A percentile compares a stretch with the other conserved stretches of the same genome.
Evolutionary conservation across 2,113 vertebrate genomes (phyloP).

Genomic region (Lates calcarifer): DNA sequence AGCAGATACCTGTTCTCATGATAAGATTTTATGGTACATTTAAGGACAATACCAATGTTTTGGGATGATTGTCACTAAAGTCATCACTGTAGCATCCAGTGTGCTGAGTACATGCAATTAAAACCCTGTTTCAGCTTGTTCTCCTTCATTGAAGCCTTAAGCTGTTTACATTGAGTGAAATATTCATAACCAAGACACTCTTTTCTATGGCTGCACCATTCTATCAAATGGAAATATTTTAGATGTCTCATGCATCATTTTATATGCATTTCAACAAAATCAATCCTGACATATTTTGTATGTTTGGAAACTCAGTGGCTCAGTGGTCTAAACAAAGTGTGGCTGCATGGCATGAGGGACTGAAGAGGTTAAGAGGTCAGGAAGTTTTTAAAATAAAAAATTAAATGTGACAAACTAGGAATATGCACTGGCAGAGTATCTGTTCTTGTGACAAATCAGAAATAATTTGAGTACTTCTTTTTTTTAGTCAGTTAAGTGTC

Average conservation of each 20-base stretch:
- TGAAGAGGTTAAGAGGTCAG: background rate
- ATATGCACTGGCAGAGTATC: background rate
- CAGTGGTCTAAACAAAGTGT: background rate
- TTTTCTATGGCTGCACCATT: background rate
- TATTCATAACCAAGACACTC: background rate
- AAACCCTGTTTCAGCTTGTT: constrained; percentile 6
- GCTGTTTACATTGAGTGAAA: background rate
- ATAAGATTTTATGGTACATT: background rate
- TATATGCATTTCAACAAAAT: background rate
- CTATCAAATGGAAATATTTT: no score
- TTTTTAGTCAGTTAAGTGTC: background rate
- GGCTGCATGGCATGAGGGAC: background rate
- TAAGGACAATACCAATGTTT: background rate
- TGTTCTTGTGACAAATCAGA: background rate
- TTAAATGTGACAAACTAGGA: background rate
- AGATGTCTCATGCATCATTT: background rate
- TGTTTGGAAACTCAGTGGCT: background rate
- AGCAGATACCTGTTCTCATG: background rate
- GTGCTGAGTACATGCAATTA: no score
- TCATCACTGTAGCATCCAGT: background rate
- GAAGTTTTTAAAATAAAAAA: no score
- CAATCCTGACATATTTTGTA: background rate
- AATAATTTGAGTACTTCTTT: background rate
- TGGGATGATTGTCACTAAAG: no score
- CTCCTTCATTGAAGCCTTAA: background rate